These are phyloP conservation scores for Laticauda colubrina DNA, from an alignment of 2,113 vertebrate genomes.

Conservation along the genomic window DNA sequence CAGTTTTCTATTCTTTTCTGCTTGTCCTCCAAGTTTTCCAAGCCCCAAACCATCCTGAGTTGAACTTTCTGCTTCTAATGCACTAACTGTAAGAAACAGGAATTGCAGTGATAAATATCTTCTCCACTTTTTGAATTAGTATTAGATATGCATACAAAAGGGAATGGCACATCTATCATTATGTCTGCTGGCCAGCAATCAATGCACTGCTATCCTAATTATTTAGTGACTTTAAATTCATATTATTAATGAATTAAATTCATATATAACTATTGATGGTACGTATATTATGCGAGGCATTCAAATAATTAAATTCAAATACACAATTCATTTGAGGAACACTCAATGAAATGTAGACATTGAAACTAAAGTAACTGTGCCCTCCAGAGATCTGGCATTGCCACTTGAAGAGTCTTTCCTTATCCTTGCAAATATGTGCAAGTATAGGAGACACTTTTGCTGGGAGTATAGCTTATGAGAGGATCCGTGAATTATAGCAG, in stretches of 20 bases:
- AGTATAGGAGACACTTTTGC: neutral
- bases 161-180: neutral
- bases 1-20: slow-evolving; percentile 93
- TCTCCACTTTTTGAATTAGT: neutral
- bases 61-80: slow-evolving; percentile 79
- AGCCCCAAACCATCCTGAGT: slow-evolving; percentile 84
- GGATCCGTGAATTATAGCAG: neutral
- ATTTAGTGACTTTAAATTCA: neutral
- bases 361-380: neutral
- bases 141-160: neutral
- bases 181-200: neutral
- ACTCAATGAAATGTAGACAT: neutral
- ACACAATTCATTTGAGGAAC: neutral
- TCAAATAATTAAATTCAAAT: neutral
- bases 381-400: neutral
- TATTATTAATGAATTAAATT: neutral
- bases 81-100: slow-evolving; percentile 67
- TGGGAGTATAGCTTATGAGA: neutral
- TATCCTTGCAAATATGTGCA: neutral
- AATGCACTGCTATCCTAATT: neutral
- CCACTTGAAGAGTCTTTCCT: neutral
- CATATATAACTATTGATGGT: neutral
- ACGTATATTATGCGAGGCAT: neutral
- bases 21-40: slow-evolving; percentile 85
- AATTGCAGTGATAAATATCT: neutral